Evolutionary conservation across 2,797 vertebrate genomes (phyloP).

Genomic region (Sebastes goodei): DNA sequence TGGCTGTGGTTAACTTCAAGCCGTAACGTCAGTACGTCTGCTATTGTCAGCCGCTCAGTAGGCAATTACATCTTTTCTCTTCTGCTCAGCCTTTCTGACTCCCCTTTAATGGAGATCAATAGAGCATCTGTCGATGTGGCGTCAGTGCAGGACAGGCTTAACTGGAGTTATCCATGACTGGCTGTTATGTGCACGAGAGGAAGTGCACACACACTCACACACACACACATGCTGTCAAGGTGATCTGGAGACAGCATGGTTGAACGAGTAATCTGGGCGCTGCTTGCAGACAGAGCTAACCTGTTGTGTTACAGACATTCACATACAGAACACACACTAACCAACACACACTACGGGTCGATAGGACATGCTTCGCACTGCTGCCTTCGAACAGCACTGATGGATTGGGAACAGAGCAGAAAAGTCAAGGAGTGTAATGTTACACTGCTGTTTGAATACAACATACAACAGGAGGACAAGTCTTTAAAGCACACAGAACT

Average conservation of each 20-base stretch:
- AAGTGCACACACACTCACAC: not conserved
- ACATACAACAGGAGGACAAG: not conserved
- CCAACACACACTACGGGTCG: constrained; percentile 56
- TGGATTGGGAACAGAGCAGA: constrained; percentile 36
- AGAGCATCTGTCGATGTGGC: constrained; percentile 77
- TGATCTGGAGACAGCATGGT: constrained; percentile 49
- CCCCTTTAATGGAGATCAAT: constrained; percentile 83
- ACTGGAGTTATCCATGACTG: constrained; percentile 73
- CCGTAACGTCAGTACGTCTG: constrained; percentile 65
- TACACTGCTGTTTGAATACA: constrained; percentile 14
- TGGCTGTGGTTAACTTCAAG: constrained; percentile 69
- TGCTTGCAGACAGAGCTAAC: constrained; percentile 46
- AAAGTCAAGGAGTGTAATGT: constrained; percentile 32
- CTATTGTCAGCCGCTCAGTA: constrained; percentile 73
- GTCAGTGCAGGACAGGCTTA: constrained; percentile 71
- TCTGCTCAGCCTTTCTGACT: constrained; percentile 77
- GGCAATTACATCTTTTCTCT: constrained; percentile 80
- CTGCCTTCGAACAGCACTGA: constrained; percentile 38
- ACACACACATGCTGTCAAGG: constrained; percentile 14
- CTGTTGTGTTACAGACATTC: constrained; percentile 31
- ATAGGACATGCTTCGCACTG: constrained; percentile 60
- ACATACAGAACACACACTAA: constrained; percentile 45
- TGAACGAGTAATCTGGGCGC: constrained; percentile 56
- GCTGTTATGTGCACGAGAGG: constrained; percentile 16
- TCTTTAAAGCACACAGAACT: constrained; percentile 58